Percentiles rank a stretch among this genome's conserved stretches.
These are phyloP conservation scores for Xanthia icteritia DNA, from an alignment of 2,888 invertebrate species.

Conservation along the genomic window DNA sequence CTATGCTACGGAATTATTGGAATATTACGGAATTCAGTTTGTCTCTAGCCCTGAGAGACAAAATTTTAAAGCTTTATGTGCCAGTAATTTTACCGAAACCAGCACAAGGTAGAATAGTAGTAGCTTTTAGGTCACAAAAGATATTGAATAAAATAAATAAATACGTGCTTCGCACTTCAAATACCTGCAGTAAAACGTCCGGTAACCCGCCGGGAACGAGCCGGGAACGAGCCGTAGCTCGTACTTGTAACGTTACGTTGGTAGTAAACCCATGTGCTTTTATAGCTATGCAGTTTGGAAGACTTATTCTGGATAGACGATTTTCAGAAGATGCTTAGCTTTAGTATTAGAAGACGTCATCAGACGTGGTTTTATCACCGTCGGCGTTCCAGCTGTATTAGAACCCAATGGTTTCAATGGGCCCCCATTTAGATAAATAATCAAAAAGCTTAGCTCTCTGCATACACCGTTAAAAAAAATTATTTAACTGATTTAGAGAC, in stretches of 20 bases:
- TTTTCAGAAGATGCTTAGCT: background rate
- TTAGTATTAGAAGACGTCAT: background rate
- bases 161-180: constrained; percentile 48
- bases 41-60: background rate
- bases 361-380: background rate
- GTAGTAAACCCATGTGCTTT: constrained; percentile 63
- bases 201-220: constrained; percentile 37
- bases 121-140: constrained; percentile 31
- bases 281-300: constrained; percentile 63
- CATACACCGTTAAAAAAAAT: too few species aligned
- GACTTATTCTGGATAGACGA: constrained; percentile 50
- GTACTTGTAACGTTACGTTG: constrained; percentile 52
- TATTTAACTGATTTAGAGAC: too few species aligned
- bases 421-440: background rate
- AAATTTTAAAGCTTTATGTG: background rate
- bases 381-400: background rate
- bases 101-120: constrained; percentile 11
- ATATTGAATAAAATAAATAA: constrained; percentile 48
- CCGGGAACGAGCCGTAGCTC: constrained; percentile 35
- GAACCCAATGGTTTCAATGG: background rate
- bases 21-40: background rate
- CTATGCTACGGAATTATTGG: background rate
- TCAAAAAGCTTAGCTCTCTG: too few species aligned
- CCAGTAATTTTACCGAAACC: constrained; percentile 14
- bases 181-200: constrained; percentile 41